Base-by-base conservation (phyloP, 2,797 vertebrate genomes). In the Manis crassicaudata region DNA sequence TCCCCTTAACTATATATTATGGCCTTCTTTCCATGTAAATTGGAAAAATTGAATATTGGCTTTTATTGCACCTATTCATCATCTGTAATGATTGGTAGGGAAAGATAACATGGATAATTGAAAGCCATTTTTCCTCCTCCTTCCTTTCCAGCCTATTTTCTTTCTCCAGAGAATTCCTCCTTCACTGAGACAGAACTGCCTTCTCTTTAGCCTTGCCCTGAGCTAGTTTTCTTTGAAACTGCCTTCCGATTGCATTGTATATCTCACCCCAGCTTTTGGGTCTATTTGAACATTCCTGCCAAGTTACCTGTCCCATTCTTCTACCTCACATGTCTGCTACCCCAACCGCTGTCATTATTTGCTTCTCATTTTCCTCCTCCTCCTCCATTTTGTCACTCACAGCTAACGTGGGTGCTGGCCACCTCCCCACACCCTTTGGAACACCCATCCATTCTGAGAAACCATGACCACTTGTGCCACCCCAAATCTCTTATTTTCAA, bases 11-110 rank as follows among this genome's bases (percentile, higher is more conserved):
- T 88, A 88, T 95, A 92, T 76, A 95, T 95, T 95, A 92, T 56
- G 68, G 88, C 92, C 96, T 94, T 96, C 96, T 98, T 95, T 96
- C 95, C 95, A 97, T 97, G 97, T 96, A 97, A 96, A 97, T 96
- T 96, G 96, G 96, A 93, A 96, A 95, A 92, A 96, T 95, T 95
- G 97, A 97, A 96, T 97, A 96, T 96, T 96, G 95, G 96, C 68
- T 97, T 97, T 98, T 97, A 97, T 97, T 96, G 85, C 85, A 72
- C 82, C 97, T 94, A 96, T 96, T 96, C 94, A 96, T 97, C 97
- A 96, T 97, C 96, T 54, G 73, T 70, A 95, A 90, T 95, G 95
- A 96, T 97, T 96, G 96, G 96, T 96, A 79, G 90, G 88, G 90
- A 95, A 93, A 85, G 90, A 97, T 76, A 96, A 92, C 94, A 54